A percentile compares a stretch with the other conserved stretches of the same genome.
Evolutionary conservation across 2,797 vertebrate genomes (phyloP).

Genomic region (Hippocampus kuda): DNA sequence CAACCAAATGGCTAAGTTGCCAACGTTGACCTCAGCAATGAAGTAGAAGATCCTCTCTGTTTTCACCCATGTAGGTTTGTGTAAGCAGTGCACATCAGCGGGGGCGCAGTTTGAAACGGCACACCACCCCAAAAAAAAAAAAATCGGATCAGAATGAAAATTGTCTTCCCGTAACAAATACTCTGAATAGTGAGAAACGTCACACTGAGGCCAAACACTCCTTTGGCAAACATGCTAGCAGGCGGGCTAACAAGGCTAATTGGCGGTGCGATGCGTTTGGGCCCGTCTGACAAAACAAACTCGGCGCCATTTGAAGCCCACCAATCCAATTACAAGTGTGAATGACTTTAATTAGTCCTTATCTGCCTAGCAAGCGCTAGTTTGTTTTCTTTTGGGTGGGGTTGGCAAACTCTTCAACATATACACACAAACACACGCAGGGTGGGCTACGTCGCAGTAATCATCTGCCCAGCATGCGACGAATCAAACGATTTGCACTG

Average conservation of each 20-base stretch:
- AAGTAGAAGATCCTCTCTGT: too few species aligned
- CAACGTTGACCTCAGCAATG: too few species aligned
- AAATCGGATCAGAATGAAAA: too few species aligned
- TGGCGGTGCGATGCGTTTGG: constrained; percentile 21
- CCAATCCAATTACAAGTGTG: constrained; percentile 52
- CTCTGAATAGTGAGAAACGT: not conserved
- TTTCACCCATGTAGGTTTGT: too few species aligned
- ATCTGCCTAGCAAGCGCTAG: constrained; percentile 28
- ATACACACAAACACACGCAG: constrained; percentile 31
- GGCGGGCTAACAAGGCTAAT: constrained; percentile 27
- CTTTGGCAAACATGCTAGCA: constrained; percentile 26
- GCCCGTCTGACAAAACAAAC: constrained; percentile 35
- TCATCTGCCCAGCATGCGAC: constrained; percentile 70
- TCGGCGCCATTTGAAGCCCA: constrained; percentile 32
- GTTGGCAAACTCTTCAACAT: constrained; percentile 33
- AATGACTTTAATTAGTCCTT: constrained; percentile 55
- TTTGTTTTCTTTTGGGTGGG: constrained; percentile 34
- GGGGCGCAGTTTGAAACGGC: too few species aligned
- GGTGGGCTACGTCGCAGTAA: constrained; percentile 45
- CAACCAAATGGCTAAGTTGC: too few species aligned
- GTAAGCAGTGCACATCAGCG: too few species aligned
- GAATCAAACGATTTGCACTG: constrained; percentile 71
- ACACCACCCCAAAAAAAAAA: too few species aligned
- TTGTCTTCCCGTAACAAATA: too few species aligned
- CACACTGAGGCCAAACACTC: constrained; percentile 15